Conservation (phyloP, 37 sponge, comb jelly and placozoan genomes). For the Corticium candelabrum region DNA sequence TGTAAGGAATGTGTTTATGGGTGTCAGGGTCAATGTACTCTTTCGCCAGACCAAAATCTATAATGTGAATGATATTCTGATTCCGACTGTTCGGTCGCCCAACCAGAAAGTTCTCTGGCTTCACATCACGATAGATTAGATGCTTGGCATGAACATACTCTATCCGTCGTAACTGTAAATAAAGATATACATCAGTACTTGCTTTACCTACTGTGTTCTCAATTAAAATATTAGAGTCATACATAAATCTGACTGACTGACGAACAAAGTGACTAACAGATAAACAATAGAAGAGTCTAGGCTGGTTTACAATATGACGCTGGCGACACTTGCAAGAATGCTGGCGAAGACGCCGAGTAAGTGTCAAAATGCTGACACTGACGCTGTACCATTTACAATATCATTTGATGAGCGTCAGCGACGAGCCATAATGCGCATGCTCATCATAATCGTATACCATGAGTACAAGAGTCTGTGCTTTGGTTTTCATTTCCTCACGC, state of each 20-base stretch:
- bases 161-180: slow-evolving; percentile 67
- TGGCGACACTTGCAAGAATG: no score
- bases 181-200: background rate
- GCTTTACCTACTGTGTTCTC: background rate
- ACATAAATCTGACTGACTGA: no score
- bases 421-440: no score
- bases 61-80: slow-evolving; percentile 76
- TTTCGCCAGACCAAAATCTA: slow-evolving; percentile 98
- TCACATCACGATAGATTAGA: slow-evolving; percentile 94
- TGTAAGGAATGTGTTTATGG: slow-evolving; percentile 89
- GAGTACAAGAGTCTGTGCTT: no score
- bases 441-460: no score
- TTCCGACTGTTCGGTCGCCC: slow-evolving; percentile 71
- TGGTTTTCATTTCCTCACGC: no score
- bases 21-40: slow-evolving; percentile 97
- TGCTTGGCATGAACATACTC: slow-evolving; percentile 97
- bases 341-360: no score
- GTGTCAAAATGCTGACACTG: no score
- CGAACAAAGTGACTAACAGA: no score
- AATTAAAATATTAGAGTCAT: background rate
- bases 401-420: no score
- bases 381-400: no score
- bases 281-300: background rate
- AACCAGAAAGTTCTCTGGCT: slow-evolving; percentile 98
- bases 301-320: background rate